Percentiles rank a stretch among this genome's conserved stretches.
Evolutionary conservation across 2,113 vertebrate species (phyloP).

Genomic region (Microtus oregoni): DNA sequence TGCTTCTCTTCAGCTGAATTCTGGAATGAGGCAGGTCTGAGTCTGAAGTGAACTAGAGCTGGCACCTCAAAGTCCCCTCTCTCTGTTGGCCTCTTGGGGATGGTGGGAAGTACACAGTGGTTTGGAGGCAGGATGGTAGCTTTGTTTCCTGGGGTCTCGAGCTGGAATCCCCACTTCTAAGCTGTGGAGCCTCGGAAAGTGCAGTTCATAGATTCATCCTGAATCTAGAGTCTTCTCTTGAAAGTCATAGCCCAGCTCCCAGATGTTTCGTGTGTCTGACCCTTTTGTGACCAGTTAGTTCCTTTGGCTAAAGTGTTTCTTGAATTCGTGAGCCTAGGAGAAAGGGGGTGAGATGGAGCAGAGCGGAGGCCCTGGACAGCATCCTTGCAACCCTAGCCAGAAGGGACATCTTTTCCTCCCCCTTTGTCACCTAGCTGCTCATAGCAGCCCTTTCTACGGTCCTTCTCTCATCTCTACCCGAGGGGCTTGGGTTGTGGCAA

Average conservation of each 20-base stretch:
- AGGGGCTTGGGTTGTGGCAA: background rate
- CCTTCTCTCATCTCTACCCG: background rate
- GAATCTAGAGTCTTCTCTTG: background rate
- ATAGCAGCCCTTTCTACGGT: background rate
- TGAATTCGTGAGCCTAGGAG: background rate
- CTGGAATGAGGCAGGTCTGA: background rate
- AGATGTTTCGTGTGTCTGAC: background rate
- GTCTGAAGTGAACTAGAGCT: background rate
- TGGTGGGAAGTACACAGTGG: background rate
- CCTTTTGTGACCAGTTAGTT: background rate
- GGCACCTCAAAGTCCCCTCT: background rate
- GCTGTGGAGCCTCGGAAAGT: background rate
- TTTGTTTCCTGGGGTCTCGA: conserved; percentile 6
- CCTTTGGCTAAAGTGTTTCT: background rate
- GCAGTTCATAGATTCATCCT: background rate
- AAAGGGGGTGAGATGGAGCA: background rate
- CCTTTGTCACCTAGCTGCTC: background rate
- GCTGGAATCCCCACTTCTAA: background rate
- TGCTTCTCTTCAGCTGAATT: background rate
- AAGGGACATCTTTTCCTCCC: background rate
- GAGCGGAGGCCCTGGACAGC: background rate
- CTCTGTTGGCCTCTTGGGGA: background rate
- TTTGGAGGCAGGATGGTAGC: background rate
- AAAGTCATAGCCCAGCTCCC: background rate
- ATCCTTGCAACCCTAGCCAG: background rate